A percentile compares a stretch with the other conserved stretches of the same genome.
phyloP scores from a whole-genome alignment of 2,888 invertebrate species.

The Tetropium fuscum region DNA sequence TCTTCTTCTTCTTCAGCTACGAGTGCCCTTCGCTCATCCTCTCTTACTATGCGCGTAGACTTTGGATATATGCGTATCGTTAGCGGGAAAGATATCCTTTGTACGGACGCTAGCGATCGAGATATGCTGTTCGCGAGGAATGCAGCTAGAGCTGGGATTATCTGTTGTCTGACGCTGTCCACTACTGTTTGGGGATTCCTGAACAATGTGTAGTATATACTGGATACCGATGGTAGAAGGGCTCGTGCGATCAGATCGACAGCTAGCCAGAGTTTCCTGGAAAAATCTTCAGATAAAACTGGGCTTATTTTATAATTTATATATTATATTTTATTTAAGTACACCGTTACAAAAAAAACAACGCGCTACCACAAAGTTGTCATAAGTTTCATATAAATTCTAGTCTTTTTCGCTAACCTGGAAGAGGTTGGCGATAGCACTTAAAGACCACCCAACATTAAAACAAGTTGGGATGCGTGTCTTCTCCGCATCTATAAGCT shows the following conservation, averaged over 20 bases:
- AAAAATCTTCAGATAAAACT: slow-evolving; percentile 40
- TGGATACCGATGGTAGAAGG: slow-evolving; percentile 59
- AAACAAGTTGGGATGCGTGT: no score
- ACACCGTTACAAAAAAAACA: no score
- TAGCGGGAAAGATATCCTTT: slow-evolving; percentile 56
- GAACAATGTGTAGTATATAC: slow-evolving; percentile 60
- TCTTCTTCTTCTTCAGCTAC: slow-evolving; percentile 23
- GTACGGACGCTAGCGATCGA: slow-evolving; percentile 61
- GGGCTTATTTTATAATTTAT: no score
- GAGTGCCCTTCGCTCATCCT: slow-evolving; percentile 25
- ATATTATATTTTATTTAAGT: no score
- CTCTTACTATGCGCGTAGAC: slow-evolving; percentile 32
- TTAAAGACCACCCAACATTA: no score
- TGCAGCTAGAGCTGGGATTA: slow-evolving; percentile 61
- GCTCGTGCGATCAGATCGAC: slow-evolving; percentile 57
- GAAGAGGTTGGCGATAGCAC: no score
- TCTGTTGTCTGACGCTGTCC: slow-evolving; percentile 56
- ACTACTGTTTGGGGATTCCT: slow-evolving; percentile 60
- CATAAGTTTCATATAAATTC: no score
- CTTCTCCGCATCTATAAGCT: no score
- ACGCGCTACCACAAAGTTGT: no score
- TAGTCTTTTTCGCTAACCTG: no score
- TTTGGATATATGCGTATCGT: slow-evolving; percentile 36
- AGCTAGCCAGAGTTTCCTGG: slow-evolving; percentile 61
- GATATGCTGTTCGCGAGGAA: slow-evolving; percentile 63